Evolutionary conservation across 2,888 invertebrate species (phyloP), one percentile per base, ranked within the genome.

Genomic region (Hydropsyche betteni): DNA sequence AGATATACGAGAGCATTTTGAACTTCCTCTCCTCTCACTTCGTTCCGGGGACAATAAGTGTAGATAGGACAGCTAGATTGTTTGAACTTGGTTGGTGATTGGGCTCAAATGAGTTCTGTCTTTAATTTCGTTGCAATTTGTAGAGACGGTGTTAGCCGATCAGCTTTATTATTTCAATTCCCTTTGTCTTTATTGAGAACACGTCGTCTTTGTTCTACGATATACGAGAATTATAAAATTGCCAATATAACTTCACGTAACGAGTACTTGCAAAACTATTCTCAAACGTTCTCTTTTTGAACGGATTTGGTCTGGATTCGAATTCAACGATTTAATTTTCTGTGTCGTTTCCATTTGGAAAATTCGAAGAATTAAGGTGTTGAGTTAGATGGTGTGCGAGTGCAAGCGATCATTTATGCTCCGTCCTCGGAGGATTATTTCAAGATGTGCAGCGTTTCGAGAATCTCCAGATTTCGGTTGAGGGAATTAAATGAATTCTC

Each of bases 51-150:
- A 64, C 64, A 64, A 64, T 64, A 64, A 64, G 64, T 24, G 64
- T 64, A 64, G 64, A 64, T 64, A 36, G 64, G 64, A 64, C 64
- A 64, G 36, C 64, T 12, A 64, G 64, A 64, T 64, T 64, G 53
- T 70, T 70, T 70, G 70, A 70, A 53, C 70, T 70, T 70, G 51
- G 53, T 36, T 33, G 52, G 70, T 70, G 70, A 70, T 70, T 70
- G 53, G 70, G 70, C 50, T 36, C 36, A 52, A 70, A 70, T 53
- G 70, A 70, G 70, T 70, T 69, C 70, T 70, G 74, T 71, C 76
- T 74, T 70, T 76, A 74, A 74, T 76, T 74, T 70, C 73, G 74
- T 68, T 76, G 74, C 69, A 74, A 74, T 76, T 76, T 71, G 52
- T 53, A 53, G 53, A 70, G 70, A 70, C 70, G 24, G 33, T 5